Conservation (phyloP, 2,797 vertebrate genomes). For the Coranthus polyacanthus region DNA sequence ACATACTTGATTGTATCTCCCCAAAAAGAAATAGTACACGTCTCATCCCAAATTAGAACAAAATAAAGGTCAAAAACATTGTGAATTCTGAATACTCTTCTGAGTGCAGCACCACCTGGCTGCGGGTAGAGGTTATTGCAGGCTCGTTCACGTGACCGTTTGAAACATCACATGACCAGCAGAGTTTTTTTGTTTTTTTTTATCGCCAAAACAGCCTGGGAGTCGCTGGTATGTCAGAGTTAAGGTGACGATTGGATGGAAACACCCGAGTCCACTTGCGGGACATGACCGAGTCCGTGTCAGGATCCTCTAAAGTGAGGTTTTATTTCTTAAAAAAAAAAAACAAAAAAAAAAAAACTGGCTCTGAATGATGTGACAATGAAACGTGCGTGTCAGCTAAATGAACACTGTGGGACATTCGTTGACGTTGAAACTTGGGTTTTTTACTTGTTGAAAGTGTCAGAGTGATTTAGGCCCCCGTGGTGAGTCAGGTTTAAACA, state of each 20-base stretch:
- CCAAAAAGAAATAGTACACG: too few relatives aligned
- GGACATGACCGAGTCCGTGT: conserved; percentile 31
- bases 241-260: not conserved
- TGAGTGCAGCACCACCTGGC: conserved; percentile 37
- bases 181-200: not conserved
- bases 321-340: not conserved
- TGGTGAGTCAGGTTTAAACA: too few relatives aligned
- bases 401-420: not conserved
- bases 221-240: not conserved
- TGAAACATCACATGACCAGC: conserved; percentile 58
- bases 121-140: rapidly evolving
- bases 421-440: not conserved
- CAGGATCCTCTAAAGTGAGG: conserved; percentile 31
- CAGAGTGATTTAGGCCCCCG: not conserved
- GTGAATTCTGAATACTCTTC: rapidly evolving
- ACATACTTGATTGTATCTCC: too few relatives aligned
- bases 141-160: conserved; percentile 35
- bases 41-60: too few relatives aligned
- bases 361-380: not conserved
- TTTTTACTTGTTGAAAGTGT: not conserved
- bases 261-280: not conserved
- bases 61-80: not conserved
- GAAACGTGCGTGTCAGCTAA: conserved; percentile 27
- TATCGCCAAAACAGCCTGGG: not conserved
- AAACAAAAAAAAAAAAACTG: not conserved